These are phyloP conservation scores for Gastrophryne carolinensis DNA, from an alignment of 2,797 vertebrate species.

Conservation along the genomic window DNA sequence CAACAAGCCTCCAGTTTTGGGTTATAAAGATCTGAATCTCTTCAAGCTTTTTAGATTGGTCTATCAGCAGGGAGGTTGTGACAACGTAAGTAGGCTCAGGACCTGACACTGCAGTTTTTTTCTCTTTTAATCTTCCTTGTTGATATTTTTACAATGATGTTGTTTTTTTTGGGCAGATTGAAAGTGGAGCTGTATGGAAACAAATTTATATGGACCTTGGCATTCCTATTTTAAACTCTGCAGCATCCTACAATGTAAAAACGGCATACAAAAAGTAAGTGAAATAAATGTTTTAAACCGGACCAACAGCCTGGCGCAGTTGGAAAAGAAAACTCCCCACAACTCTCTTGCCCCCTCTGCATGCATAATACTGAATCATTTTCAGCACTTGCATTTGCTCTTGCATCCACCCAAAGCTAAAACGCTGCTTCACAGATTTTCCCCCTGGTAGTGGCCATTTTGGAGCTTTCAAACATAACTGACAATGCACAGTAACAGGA, in stretches of 20 bases:
- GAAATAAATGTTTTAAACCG: no score
- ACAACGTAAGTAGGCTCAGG: slow-evolving; percentile 75
- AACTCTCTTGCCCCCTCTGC: no score
- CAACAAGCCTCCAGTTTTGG: slow-evolving; percentile 96
- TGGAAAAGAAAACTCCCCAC: no score
- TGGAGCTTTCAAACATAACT: no score
- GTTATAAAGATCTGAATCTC: slow-evolving; percentile 97
- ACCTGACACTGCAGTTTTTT: background rate
- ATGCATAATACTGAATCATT: no score
- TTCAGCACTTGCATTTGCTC: no score
- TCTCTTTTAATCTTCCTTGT: slow-evolving; percentile 12
- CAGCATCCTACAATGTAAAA: slow-evolving; percentile 99
- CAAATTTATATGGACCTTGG: slow-evolving; percentile 99
- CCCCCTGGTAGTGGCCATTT: no score
- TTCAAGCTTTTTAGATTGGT: slow-evolving; percentile 97
- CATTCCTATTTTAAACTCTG: slow-evolving; percentile 96
- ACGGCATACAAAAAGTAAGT: slow-evolving; percentile 98
- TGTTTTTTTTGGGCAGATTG: slow-evolving; percentile 75
- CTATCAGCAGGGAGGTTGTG: slow-evolving; percentile 89
- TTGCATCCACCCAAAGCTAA: no score
- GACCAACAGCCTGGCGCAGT: no score
- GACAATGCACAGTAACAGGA: no score
- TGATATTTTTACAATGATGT: no score
- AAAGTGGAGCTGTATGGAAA: slow-evolving; percentile 95
- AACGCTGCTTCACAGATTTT: no score